Conservation (phyloP, 2,113 vertebrate species). For the Nothobranchius kuhntae region DNA sequence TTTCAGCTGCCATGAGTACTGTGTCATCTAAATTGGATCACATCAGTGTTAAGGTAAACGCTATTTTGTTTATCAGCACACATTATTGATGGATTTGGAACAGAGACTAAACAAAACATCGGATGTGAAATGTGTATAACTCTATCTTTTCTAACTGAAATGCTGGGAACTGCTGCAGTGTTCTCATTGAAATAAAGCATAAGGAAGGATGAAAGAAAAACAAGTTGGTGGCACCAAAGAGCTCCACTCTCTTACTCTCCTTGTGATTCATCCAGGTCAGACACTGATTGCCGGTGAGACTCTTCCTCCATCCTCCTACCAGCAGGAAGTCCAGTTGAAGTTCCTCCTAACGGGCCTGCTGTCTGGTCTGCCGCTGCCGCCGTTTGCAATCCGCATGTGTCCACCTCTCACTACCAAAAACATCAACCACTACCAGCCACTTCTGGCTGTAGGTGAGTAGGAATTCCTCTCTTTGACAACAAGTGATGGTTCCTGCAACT, state of each 20-base stretch:
- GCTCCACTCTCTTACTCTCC: neutral
- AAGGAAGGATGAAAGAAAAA: neutral
- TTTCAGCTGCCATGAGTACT: neutral
- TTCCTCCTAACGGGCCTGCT: constrained; percentile 93
- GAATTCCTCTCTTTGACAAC: neutral
- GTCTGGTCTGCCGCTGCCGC: constrained; percentile 92
- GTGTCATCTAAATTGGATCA: constrained; percentile 7
- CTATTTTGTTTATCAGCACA: neutral
- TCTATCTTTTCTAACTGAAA: no score
- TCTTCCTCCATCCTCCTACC: constrained; percentile 65
- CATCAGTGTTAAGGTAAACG: neutral
- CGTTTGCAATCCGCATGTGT: constrained; percentile 95
- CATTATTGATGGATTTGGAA: neutral
- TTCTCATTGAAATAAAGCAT: neutral
- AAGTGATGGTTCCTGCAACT: no score
- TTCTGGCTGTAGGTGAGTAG: constrained; percentile 91
- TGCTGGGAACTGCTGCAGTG: neutral
- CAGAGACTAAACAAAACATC: neutral
- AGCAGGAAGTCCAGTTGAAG: constrained; percentile 92
- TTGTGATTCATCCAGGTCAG: constrained; percentile 62
- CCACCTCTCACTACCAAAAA: constrained; percentile 98
- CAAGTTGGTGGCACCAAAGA: neutral
- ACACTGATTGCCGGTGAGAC: constrained; percentile 82
- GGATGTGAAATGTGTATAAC: no score
- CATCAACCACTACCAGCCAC: constrained; percentile 93